Conservation (phyloP, 2,888 invertebrate genomes). For the Drosophila trichaetosa region DNA sequence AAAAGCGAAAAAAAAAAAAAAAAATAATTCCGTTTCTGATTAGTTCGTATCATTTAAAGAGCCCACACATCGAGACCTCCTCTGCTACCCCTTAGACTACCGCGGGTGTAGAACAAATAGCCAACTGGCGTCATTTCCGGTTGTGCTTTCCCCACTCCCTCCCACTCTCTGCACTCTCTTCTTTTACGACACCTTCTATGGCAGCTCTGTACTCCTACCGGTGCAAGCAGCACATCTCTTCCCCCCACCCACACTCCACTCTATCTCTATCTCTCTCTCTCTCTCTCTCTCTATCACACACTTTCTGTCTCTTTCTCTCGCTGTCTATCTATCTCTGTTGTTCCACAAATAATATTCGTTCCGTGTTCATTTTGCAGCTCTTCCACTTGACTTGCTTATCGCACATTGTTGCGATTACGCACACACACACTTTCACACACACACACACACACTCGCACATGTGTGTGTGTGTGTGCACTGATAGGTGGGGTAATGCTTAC, state of each 20-base stretch:
- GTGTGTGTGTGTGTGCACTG: neutral
- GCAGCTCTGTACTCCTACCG: conserved; percentile 1
- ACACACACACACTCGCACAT: neutral
- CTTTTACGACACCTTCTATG: conserved; percentile 21
- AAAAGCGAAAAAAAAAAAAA: neutral
- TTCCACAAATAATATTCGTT: conserved; percentile 33
- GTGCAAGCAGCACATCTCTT: neutral
- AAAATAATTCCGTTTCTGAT: conserved; percentile 42
- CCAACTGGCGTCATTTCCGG: conserved; percentile 57
- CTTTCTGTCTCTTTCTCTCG: neutral
- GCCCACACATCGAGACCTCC: neutral
- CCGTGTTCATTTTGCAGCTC: conserved; percentile 48
- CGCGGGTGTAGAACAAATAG: conserved; percentile 7
- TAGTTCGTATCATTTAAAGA: conserved; percentile 38
- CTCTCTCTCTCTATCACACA: neutral
- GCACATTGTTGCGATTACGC: conserved; percentile 47
- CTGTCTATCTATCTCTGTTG: neutral
- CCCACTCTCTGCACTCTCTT: neutral
- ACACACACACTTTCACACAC: conserved; percentile 12
- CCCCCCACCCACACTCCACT: neutral
- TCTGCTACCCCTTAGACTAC: neutral
- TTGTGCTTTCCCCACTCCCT: conserved; percentile 1
- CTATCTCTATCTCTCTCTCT: too few species aligned
- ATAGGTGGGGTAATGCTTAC: conserved; percentile 35
- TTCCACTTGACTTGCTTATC: conserved; percentile 61